Conservation (phyloP, 2,888 invertebrate genomes). For the Orchesellides sinensis region DNA sequence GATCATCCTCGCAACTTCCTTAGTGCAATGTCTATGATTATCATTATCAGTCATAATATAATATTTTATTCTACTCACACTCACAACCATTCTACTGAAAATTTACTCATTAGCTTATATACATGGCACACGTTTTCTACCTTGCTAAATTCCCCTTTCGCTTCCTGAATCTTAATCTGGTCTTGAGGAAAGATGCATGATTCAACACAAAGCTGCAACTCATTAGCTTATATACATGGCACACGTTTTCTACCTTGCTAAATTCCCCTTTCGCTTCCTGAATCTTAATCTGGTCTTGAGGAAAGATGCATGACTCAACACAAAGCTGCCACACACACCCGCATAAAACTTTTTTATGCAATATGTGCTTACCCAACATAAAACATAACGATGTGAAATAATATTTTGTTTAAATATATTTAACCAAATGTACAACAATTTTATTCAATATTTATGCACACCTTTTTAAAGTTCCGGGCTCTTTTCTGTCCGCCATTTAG, state of each 20-base stretch:
- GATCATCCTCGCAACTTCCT: no score
- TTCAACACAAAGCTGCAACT: slow-evolving; percentile 2
- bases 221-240: slow-evolving; percentile 23
- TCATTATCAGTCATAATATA: background rate
- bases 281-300: background rate
- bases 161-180: slow-evolving; percentile 20
- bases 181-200: no score
- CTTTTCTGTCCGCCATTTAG: no score
- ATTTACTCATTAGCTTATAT: slow-evolving; percentile 28
- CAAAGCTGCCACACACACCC: background rate
- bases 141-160: background rate
- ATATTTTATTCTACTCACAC: slow-evolving; percentile 33
- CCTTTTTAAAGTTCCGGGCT: no score
- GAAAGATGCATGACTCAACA: background rate
- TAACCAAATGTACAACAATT: no score
- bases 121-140: slow-evolving; percentile 1
- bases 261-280: slow-evolving; percentile 5
- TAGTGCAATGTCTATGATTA: no score
- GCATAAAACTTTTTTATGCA: no score
- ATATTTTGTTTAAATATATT: no score
- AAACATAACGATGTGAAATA: no score
- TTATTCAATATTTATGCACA: no score
- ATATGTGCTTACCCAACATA: no score
- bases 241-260: background rate
- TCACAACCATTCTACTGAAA: slow-evolving; percentile 21